These are phyloP conservation scores for Falco cherrug DNA, from an alignment of 2,797 vertebrate genomes.

Conservation along the genomic window DNA sequence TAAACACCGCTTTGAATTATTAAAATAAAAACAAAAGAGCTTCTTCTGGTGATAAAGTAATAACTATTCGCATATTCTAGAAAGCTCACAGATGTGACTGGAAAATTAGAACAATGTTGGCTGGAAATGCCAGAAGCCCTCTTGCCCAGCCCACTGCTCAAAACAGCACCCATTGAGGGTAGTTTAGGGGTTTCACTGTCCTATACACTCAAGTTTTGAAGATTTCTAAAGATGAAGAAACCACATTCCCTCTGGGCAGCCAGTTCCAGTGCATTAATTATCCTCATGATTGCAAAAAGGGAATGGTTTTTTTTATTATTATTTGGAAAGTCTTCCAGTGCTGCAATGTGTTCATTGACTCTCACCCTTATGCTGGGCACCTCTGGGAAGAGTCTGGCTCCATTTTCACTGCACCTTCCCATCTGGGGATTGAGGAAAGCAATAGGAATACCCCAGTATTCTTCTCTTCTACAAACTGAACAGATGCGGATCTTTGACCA, in stretches of 20 bases:
- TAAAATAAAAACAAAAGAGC: conserved; percentile 6
- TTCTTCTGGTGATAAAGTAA: neutral
- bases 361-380: rapidly evolving
- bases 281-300: neutral
- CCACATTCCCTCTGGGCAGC: neutral
- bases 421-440: neutral
- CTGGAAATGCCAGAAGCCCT: neutral
- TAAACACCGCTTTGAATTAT: conserved; percentile 28
- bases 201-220: neutral
- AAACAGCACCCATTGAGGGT: neutral
- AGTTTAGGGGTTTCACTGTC: neutral
- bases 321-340: neutral
- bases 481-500: neutral
- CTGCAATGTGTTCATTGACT: neutral
- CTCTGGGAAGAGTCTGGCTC: neutral
- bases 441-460: neutral
- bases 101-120: neutral
- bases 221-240: neutral
- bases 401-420: neutral
- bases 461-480: neutral
- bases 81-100: neutral
- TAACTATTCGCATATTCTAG: neutral
- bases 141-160: neutral
- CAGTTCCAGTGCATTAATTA: neutral
- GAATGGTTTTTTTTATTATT: neutral